These are phyloP conservation scores for Sebastes umbrosus DNA, from an alignment of 2,797 vertebrate genomes.

Conservation along the genomic window DNA sequence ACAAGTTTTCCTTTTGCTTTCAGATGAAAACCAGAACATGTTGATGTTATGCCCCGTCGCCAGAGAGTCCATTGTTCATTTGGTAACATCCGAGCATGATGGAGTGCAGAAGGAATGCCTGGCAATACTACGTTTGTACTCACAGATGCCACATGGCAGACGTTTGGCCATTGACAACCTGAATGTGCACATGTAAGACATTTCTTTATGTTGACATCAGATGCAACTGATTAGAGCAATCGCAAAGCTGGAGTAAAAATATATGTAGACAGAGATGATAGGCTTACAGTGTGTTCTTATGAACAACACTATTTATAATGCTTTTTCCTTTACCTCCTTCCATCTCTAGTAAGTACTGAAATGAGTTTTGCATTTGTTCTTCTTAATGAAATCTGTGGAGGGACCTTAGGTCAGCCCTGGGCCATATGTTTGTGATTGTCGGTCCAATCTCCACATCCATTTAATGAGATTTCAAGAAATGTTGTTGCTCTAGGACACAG, in stretches of 20 bases:
- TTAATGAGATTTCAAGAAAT: constrained; percentile 16
- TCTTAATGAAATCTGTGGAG: background rate
- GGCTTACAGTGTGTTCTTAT: background rate
- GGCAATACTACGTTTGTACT: constrained; percentile 78
- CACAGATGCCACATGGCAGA: constrained; percentile 74
- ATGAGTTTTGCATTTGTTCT: background rate
- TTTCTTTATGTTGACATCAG: background rate
- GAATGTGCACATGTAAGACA: constrained; percentile 81
- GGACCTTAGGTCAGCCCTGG: background rate
- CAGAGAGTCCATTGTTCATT: constrained; percentile 70
- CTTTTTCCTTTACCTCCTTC: background rate
- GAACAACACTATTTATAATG: background rate
- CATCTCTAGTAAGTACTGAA: background rate
- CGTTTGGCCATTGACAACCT: constrained; percentile 79
- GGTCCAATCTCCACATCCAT: background rate
- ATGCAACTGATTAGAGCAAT: background rate
- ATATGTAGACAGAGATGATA: background rate
- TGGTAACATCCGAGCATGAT: constrained; percentile 70
- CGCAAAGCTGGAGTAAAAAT: background rate
- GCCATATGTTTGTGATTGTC: constrained; percentile 1
- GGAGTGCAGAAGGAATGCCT: constrained; percentile 79
- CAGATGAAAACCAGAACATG: constrained; percentile 89
- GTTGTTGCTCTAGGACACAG: background rate
- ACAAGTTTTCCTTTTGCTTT: constrained; percentile 26
- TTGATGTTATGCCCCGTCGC: constrained; percentile 73